phyloP scores from a whole-genome alignment of 2,888 invertebrate species.

The Acleris laterana region DNA sequence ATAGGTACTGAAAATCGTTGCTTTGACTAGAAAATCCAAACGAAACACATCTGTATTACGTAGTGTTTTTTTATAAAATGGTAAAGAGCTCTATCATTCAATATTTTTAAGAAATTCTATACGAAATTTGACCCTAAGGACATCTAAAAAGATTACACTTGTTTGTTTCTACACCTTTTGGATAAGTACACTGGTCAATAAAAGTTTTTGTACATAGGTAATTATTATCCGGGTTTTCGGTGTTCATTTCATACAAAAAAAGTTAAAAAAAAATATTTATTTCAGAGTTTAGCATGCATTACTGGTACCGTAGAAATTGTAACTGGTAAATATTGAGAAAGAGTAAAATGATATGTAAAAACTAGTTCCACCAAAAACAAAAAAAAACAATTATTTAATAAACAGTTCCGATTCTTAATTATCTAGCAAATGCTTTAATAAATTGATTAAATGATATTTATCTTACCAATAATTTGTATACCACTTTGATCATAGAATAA shows the following conservation, averaged over 20 bases:
- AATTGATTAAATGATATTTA: neutral
- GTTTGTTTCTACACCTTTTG: neutral
- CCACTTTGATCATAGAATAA: conserved; percentile 65
- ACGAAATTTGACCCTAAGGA: no score
- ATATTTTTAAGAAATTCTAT: no score
- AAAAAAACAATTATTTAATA: conserved; percentile 12
- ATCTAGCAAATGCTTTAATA: neutral
- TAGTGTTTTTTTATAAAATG: neutral
- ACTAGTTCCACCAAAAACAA: conserved; percentile 57
- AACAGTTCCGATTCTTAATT: neutral
- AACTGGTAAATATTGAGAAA: conserved; percentile 59
- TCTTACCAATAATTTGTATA: conserved; percentile 66
- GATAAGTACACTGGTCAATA: conserved; percentile 14
- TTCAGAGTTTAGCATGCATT: conserved; percentile 50
- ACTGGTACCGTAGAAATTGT: conserved; percentile 61
- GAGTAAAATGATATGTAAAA: conserved; percentile 58
- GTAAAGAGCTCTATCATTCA: neutral
- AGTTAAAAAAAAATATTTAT: conserved; percentile 19
- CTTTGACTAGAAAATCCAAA: no score
- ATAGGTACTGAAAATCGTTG: no score
- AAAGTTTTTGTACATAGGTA: neutral
- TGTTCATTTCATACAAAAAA: neutral
- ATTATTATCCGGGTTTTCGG: neutral
- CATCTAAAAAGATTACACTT: neutral
- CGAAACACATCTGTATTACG: no score